Evolutionary conservation across 2,888 invertebrate species (phyloP), one percentile per base, ranked within the genome.

Genomic region (Theretra japonica): DNA sequence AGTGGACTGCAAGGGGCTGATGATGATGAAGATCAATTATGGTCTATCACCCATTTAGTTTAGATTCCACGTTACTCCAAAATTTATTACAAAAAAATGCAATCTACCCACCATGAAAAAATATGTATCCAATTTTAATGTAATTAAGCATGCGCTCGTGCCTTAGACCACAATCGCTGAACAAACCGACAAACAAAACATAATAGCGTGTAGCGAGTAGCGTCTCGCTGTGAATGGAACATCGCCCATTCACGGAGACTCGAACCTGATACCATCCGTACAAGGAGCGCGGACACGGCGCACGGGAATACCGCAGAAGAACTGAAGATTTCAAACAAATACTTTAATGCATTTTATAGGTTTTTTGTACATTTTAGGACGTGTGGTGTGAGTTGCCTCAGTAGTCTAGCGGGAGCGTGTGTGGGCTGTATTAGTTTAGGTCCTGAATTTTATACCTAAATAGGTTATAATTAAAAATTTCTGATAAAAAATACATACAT

Each of bases 241-340:
- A 86, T 82, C 77, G 82, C 79, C 86, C 86, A 88, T 87, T 88
- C 85, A 87, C 79, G 71, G 80, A 78, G 86, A 85, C 82, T 82
- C 82, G 82, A 83, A 83, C 80, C 77, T 72, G 87, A 88, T 86
- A 85, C 83, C 80, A 83, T 85, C 88, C 88, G 78, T 82, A 84
- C 84, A 77, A 77, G 86, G 73, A 75, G 68, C 59, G 23, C 8
- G 60, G 60, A 60, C 50, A 50, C n/a, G 59, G 60, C 60, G 60
- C 60, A 30, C 62, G n/a, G 41, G 65, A 48, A 48, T 65, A 65
- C 48, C 65, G 19, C 60, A 59, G 59, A 41, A 65, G 65, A 65
- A 65, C 65, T 65, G 15, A 21, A 23, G 33, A 58, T 28, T 41
- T 65, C 62, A 53, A 17, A 5, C 65, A 70, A n/a, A 62, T 23